phyloP scores from a whole-genome alignment of 2,113 vertebrate species.

The Indri indri region DNA sequence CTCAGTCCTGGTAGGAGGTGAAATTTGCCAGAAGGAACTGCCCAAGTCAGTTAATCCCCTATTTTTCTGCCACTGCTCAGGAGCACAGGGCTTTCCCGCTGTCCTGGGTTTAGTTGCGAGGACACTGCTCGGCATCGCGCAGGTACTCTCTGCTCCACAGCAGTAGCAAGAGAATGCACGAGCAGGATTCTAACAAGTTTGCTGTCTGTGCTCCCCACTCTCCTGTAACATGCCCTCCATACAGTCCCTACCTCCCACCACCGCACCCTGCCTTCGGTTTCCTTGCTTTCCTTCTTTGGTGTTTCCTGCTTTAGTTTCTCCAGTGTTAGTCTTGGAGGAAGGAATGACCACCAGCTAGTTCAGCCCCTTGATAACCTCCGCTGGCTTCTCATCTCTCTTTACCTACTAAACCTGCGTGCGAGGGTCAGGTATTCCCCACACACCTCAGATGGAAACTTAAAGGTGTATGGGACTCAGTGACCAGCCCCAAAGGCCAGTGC shows the following conservation, averaged over 20 bases:
- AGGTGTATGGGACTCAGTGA: neutral
- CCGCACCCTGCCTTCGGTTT: neutral
- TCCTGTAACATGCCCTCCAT: neutral
- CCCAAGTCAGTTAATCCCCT: neutral
- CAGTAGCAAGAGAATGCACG: neutral
- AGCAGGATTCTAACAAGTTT: neutral
- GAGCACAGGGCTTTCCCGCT: neutral
- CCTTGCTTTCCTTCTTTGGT: neutral
- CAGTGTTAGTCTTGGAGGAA: neutral
- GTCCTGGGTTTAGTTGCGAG: neutral
- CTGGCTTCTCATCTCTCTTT: neutral
- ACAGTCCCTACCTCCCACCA: neutral
- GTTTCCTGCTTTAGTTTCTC: neutral
- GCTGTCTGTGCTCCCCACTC: neutral
- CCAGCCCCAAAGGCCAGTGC: too few species aligned
- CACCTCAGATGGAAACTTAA: neutral
- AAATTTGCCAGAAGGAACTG: neutral
- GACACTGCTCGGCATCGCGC: too few species aligned
- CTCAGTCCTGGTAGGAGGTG: neutral
- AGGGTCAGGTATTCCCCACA: neutral
- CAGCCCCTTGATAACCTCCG: neutral
- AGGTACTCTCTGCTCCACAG: neutral
- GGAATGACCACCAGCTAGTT: neutral
- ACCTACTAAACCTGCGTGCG: neutral
- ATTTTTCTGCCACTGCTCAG: neutral